Evolutionary conservation across 2,113 vertebrate species (phyloP).

Genomic region (Beaufortia kweichowensis): DNA sequence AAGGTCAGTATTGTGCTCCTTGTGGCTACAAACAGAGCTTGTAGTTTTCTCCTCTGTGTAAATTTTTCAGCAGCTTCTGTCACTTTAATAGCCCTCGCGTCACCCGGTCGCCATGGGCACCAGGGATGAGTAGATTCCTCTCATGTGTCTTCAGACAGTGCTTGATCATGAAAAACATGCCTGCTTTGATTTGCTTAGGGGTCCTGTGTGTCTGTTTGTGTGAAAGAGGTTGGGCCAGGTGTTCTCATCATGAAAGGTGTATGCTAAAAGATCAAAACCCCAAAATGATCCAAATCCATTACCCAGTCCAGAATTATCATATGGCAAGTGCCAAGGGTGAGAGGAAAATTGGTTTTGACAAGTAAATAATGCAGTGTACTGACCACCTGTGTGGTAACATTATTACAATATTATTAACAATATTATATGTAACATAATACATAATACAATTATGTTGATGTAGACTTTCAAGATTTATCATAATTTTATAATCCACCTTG

Average conservation of each 20-base stretch:
- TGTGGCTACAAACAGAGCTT: background rate
- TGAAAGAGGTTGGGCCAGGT: background rate
- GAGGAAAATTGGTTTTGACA: too few relatives aligned
- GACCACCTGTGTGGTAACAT: too few relatives aligned
- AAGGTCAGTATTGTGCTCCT: background rate
- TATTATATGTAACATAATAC: too few relatives aligned
- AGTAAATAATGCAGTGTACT: too few relatives aligned
- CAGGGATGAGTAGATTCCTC: conserved; percentile 28
- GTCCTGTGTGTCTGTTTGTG: background rate
- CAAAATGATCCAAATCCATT: too few relatives aligned
- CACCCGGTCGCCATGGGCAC: conserved; percentile 54
- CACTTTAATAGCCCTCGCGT: conserved; percentile 56
- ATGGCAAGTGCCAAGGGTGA: too few relatives aligned
- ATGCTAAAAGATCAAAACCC: conserved; percentile 2
- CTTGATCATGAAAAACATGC: conserved; percentile 17
- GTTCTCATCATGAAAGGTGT: conserved; percentile 11
- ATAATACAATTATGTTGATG: too few relatives aligned
- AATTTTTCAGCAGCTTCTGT: conserved; percentile 68
- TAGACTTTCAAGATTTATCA: too few relatives aligned
- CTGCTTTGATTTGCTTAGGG: background rate
- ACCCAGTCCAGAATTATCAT: background rate
- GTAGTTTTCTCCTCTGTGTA: conserved; percentile 38
- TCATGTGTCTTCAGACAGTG: conserved; percentile 14
- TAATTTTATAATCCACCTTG: too few relatives aligned
- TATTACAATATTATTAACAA: too few relatives aligned